A percentile compares a stretch with the other conserved stretches of the same genome.
These are phyloP conservation scores for Epinotia bilunana DNA, from an alignment of 2,888 invertebrate genomes.

Conservation along the genomic window DNA sequence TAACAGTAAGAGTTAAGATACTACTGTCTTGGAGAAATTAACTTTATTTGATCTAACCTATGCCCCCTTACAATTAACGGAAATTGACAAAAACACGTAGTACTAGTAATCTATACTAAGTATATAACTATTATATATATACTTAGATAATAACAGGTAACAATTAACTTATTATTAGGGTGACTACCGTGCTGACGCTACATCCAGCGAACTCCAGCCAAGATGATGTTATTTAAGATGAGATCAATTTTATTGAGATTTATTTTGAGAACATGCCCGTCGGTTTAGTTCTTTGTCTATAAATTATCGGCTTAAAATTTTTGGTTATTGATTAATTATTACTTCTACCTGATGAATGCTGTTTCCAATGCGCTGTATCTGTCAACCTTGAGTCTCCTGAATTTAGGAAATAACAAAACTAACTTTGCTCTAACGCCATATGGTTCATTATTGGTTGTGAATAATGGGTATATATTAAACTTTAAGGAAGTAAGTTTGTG, in stretches of 20 bases:
- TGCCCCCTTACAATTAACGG: too few species aligned
- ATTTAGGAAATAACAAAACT: neutral
- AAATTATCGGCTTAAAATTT: slow-evolving; percentile 66
- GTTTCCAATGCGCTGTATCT: neutral
- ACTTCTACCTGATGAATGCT: slow-evolving; percentile 53
- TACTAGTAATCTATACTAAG: too few species aligned
- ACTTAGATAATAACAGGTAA: neutral
- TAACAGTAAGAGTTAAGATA: too few species aligned
- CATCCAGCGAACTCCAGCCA: slow-evolving; percentile 61
- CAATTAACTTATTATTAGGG: slow-evolving; percentile 17
- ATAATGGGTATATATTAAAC: neutral
- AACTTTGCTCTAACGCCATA: neutral
- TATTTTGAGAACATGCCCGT: slow-evolving; percentile 75
- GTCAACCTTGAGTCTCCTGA: neutral
- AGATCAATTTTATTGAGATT: slow-evolving; percentile 82
- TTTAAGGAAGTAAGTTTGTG: neutral
- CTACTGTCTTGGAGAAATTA: too few species aligned
- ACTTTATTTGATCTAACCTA: too few species aligned
- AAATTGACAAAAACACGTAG: too few species aligned
- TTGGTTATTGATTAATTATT: slow-evolving; percentile 60
- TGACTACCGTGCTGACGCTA: slow-evolving; percentile 62
- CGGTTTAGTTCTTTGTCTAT: slow-evolving; percentile 70
- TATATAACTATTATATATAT: too few species aligned
- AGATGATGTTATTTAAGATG: slow-evolving; percentile 80
- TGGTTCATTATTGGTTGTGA: neutral